Percentiles rank a stretch among this genome's conserved stretches.
Evolutionary conservation across 2,888 invertebrate species (phyloP).

Genomic region (Parnassius orleans): DNA sequence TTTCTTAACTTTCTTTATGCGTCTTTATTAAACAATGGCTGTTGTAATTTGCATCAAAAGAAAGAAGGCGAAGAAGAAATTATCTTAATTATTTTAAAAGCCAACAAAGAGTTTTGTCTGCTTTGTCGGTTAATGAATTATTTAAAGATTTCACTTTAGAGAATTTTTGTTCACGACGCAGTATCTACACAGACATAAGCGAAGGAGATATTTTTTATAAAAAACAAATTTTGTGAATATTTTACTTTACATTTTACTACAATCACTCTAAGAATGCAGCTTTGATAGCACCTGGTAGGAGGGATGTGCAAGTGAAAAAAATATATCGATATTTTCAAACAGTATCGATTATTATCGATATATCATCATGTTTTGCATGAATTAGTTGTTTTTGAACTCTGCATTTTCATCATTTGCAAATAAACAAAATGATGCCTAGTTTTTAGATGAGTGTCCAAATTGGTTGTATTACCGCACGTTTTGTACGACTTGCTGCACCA

Average conservation of each 20-base stretch:
- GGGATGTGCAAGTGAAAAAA: too few species aligned
- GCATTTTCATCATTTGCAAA: too few species aligned
- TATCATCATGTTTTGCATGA: too few species aligned
- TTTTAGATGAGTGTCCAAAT: too few species aligned
- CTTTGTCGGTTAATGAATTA: slow-evolving; percentile 7
- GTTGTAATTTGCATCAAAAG: slow-evolving; percentile 20
- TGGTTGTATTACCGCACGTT: too few species aligned
- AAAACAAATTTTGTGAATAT: not conserved
- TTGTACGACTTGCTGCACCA: too few species aligned
- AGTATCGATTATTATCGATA: too few species aligned
- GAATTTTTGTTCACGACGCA: not conserved
- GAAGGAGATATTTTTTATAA: not conserved
- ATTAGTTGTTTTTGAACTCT: too few species aligned
- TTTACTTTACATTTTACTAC: not conserved
- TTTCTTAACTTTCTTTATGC: slow-evolving; percentile 8
- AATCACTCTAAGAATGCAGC: not conserved
- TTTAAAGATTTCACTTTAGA: not conserved
- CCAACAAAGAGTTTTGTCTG: slow-evolving; percentile 8
- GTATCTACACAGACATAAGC: not conserved
- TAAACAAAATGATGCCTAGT: too few species aligned
- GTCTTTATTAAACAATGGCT: slow-evolving; percentile 16
- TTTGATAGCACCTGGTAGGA: too few species aligned
- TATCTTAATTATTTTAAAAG: slow-evolving; percentile 19
- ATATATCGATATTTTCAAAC: too few species aligned
- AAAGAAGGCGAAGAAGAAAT: slow-evolving; percentile 16